Evolutionary conservation across 2,888 invertebrate genomes (phyloP).

Genomic region (Patella ulyssiponensis): DNA sequence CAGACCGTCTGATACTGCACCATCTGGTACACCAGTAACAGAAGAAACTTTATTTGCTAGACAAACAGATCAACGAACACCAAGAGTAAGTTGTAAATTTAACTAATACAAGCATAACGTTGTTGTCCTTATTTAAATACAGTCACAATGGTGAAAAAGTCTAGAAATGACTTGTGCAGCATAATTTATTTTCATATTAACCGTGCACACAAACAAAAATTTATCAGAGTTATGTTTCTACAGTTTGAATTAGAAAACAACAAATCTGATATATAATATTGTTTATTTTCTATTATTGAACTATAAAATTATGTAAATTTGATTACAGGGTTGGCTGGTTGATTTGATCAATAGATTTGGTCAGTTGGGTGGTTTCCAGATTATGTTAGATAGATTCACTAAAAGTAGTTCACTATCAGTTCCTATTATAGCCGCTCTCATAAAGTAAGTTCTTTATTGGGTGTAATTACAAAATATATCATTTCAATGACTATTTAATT

Average conservation of each 20-base stretch:
- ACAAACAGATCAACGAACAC: conserved; percentile 86
- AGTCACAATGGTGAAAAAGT: no score
- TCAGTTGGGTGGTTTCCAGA: conserved; percentile 89
- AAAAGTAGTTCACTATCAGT: conserved; percentile 80
- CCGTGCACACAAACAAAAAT: no score
- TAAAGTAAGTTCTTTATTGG: conserved; percentile 72
- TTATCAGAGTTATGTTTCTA: no score
- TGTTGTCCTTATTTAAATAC: no score
- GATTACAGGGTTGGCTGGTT: conserved; percentile 88
- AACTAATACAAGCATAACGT: background rate
- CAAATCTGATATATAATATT: no score
- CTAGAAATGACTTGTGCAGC: no score
- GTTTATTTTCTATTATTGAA: background rate
- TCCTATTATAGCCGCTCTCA: conserved; percentile 84
- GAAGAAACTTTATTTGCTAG: conserved; percentile 83
- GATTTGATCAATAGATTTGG: conserved; percentile 97
- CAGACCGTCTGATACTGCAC: conserved; percentile 82
- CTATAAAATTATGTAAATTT: background rate
- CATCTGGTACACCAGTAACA: conserved; percentile 76
- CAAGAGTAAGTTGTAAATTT: conserved; percentile 75
- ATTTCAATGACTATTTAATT: background rate
- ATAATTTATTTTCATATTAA: no score
- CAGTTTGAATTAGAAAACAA: no score
- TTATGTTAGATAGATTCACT: conserved; percentile 72
- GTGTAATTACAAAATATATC: background rate